Evolutionary conservation across 2,797 vertebrate genomes (phyloP), one percentile per base, ranked within the genome.

Genomic region (Trematomus bernacchii): DNA sequence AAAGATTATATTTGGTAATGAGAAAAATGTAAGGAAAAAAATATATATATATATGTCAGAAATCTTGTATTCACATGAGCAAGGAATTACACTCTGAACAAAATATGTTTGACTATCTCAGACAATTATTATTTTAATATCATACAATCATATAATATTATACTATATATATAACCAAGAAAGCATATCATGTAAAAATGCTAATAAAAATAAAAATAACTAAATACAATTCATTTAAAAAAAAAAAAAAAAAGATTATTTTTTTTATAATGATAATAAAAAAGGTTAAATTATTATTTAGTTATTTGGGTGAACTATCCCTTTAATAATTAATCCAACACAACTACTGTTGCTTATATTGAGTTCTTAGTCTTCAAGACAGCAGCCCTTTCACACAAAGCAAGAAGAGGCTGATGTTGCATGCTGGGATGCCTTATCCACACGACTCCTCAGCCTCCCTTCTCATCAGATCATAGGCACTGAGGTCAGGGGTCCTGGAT

Each of bases 401-500:
- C 71, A 63, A 40, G 46, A 43, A 21, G 46, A 51, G 62, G 19
- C 44, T 55, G 74, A 62, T 27, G 57, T 60, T 67, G 61, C 73
- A 72, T 68, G 77, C 74, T 50, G 77, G 54, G 76, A 74, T 76
- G 51, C 27, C 43, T 67, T 43, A 61, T 76, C 57, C 76, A 69
- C 66, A 57, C 14, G 16, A 10, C 51, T 73, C 60, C 27, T 62
- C 72, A 48, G 71, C 51, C 57, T 80, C 66, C 59, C 54, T 57
- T 80, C 77, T 82, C 85, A 87, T 90, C 83, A 84, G 82, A 82
- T 87, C 82, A 57, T 57, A 54, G 64, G 46, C 66, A 47, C 33
- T 11, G 59, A 84, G 92, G 89, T 91, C 90, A 90, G 64, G 71
- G 76, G 83, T 83, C 82, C 69, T 21, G 43, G 54, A 78, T 87